Evolutionary conservation across 2,113 vertebrate genomes (phyloP), one percentile per base, ranked within the genome.

Genomic region (Macrotus californicus): DNA sequence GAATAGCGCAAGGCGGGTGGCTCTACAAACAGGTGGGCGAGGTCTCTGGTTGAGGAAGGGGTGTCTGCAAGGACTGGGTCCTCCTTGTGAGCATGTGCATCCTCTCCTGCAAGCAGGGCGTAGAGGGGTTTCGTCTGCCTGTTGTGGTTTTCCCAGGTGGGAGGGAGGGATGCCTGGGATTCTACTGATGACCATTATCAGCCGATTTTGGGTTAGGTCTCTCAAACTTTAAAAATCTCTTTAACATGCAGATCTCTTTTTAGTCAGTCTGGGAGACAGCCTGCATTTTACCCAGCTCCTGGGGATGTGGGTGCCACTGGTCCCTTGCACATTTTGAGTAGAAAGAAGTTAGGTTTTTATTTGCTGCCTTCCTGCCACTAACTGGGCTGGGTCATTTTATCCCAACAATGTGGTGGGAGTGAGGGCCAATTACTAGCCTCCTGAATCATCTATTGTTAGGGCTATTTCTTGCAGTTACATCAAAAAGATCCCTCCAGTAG

Each of bases 391-490:
- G 12, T 90, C 72, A 59, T 84, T 92, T 87, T 89, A 86, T 86
- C 79, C 64, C 97, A 92, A 92, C 81, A 89, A 66, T 26, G 70
- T 39, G 39, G 77, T 87, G 82, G 64, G 89, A 88, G 41, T 7
- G 75, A 94, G 61, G 18, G 50, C 72, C 73, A 95, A 86, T 94
- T 79, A 95, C 14, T 36, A 69, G 56, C 24, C 43, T 93, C 67
- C 64, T 84, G 87, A 97, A 89, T 96, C 96, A 95, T 52, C 93
- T n/a, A 87, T 89, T 88, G 81, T 94, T 93, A 70, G 76, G 52
- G 67, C 41, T 69, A 36, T 86, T 95, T 88, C 87, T 96, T 72
- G 41, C 43, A 89, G 54, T 91, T 59, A 56, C 39, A 75, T 84
- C 76, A 31, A 46, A 70, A 83, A 54, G 46, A 22, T 61, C 67